phyloP scores from a whole-genome alignment of 1,140 invertebrate species.

The Dreissena polymorpha region DNA sequence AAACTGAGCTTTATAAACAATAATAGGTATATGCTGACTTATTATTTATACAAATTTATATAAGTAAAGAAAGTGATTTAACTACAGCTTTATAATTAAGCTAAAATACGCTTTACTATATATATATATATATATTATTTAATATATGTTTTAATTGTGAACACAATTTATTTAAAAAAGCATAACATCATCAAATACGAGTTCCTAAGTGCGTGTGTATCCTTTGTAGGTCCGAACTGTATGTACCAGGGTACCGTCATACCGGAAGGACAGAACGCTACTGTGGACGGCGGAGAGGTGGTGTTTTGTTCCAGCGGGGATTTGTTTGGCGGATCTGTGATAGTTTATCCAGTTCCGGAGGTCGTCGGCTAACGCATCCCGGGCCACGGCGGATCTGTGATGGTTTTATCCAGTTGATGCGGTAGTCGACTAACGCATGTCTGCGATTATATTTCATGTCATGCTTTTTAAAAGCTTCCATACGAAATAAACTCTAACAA shows the following conservation, averaged over 20 bases:
- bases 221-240: slow-evolving; percentile 32
- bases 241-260: slow-evolving; percentile 1
- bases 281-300: background rate
- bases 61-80: background rate
- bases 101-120: background rate
- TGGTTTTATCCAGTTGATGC: too few relatives aligned
- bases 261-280: slow-evolving; percentile 20
- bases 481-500: too few relatives aligned
- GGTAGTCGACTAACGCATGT: too few relatives aligned
- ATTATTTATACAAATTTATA: background rate
- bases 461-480: too few relatives aligned
- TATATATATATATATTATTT: too few relatives aligned
- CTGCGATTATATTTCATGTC: too few relatives aligned
- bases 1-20: background rate
- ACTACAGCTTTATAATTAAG: background rate
- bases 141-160: background rate
- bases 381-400: too few relatives aligned
- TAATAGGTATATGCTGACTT: background rate
- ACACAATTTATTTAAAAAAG: background rate
- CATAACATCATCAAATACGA: too few relatives aligned
- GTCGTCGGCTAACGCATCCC: too few relatives aligned
- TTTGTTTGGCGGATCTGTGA: background rate
- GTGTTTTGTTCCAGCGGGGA: slow-evolving; percentile 13
- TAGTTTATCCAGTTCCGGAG: background rate
- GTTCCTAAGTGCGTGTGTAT: too few relatives aligned